Percentiles rank a stretch among this genome's conserved stretches.
Evolutionary conservation across 1,140 invertebrate species (phyloP).

Genomic region (Tetranychus cinnabarinus): DNA sequence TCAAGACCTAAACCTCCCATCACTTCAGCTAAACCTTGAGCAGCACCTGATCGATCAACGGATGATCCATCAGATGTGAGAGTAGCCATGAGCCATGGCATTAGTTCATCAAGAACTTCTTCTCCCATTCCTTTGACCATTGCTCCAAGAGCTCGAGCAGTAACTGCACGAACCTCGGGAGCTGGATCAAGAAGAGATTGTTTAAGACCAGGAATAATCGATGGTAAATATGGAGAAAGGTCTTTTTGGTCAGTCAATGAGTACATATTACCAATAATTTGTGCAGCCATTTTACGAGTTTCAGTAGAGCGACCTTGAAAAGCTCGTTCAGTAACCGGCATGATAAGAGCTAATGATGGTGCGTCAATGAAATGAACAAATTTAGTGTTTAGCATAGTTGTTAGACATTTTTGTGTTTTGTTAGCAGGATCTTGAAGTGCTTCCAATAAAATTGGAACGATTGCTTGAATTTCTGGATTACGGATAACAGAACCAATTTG

Average conservation of each 20-base stretch:
- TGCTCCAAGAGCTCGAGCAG: slow-evolving; percentile 41
- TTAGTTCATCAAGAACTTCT: slow-evolving; percentile 69
- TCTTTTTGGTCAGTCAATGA: slow-evolving; percentile 96
- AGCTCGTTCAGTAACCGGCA: slow-evolving; percentile 92
- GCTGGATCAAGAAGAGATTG: slow-evolving; percentile 89
- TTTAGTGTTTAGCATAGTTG: slow-evolving; percentile 80
- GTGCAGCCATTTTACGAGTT: slow-evolving; percentile 91
- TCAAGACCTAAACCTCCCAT: slow-evolving; percentile 82
- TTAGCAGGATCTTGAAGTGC: slow-evolving; percentile 89
- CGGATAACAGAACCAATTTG: slow-evolving; percentile 92
- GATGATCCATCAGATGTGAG: slow-evolving; percentile 84
- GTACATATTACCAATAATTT: slow-evolving; percentile 98
- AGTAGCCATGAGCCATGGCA: slow-evolving; percentile 96
- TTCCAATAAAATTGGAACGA: slow-evolving; percentile 67
- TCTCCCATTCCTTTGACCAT: slow-evolving; percentile 95
- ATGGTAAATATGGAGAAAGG: slow-evolving; percentile 80
- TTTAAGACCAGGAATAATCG: slow-evolving; percentile 88
- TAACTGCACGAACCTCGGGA: slow-evolving; percentile 49
- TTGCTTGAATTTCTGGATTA: slow-evolving; percentile 96
- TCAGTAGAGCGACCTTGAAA: slow-evolving; percentile 92
- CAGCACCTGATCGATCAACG: slow-evolving; percentile 86
- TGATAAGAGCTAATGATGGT: slow-evolving; percentile 88
- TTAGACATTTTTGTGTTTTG: slow-evolving; percentile 72
- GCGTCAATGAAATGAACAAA: slow-evolving; percentile 99
- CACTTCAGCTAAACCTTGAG: slow-evolving; percentile 73